These are phyloP conservation scores for Ophiothrix spiculata DNA, from an alignment of 35 echinoderm and acorn worm genomes.

Conservation along the genomic window DNA sequence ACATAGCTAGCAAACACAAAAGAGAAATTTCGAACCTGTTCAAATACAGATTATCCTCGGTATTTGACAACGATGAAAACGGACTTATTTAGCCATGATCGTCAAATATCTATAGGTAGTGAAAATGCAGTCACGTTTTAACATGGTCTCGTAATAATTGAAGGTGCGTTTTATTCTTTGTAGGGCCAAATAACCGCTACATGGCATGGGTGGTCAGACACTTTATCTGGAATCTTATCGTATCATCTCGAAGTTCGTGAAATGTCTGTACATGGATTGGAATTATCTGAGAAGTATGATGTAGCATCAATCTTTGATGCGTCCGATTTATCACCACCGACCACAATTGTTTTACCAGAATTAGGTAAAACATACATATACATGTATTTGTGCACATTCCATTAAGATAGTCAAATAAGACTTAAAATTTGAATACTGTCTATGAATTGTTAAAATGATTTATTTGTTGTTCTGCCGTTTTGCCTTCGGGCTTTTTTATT, in stretches of 20 bases:
- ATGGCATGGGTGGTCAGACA: not conserved
- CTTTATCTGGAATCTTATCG: not conserved
- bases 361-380: not conserved
- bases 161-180: too few relatives aligned
- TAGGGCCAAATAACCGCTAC: not conserved
- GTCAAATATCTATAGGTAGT: too few relatives aligned
- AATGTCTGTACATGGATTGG: not conserved
- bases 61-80: too few relatives aligned
- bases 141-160: too few relatives aligned
- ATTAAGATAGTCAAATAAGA: not conserved
- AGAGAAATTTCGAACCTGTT: too few relatives aligned
- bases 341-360: not conserved
- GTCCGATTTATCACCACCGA: not conserved
- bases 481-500: not conserved
- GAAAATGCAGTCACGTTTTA: too few relatives aligned
- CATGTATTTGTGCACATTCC: not conserved
- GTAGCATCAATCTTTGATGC: not conserved
- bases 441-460: not conserved
- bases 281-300: not conserved
- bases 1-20: too few relatives aligned
- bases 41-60: too few relatives aligned
- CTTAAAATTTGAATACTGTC: not conserved
- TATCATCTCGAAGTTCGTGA: constrained; percentile 3
- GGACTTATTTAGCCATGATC: too few relatives aligned
- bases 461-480: not conserved